Percentiles rank a stretch among this genome's conserved stretches.
phyloP scores from a whole-genome alignment of 1,140 invertebrate genomes.

The Heterodera carotae region DNA sequence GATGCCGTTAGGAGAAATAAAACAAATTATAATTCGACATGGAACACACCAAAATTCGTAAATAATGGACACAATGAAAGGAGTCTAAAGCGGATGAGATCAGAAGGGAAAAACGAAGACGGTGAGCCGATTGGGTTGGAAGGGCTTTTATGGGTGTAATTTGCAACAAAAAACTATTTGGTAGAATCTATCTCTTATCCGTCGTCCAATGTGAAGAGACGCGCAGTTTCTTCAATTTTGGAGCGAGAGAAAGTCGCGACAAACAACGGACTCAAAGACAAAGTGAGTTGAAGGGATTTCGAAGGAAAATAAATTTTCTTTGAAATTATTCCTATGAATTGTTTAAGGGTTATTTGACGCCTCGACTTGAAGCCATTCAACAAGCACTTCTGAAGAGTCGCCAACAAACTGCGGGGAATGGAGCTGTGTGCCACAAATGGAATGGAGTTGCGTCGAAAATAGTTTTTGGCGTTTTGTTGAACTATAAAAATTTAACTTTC shows the following conservation, averaged over 20 bases:
- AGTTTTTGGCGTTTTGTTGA: neutral
- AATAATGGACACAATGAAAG: neutral
- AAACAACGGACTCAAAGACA: neutral
- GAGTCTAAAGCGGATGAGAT: neutral
- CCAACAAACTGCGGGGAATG: neutral
- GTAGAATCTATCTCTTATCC: neutral
- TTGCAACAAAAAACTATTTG: neutral
- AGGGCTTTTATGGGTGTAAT: neutral
- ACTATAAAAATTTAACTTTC: neutral
- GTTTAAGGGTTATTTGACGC: neutral
- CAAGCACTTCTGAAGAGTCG: neutral
- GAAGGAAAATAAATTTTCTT: no score
- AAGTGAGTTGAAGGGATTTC: neutral
- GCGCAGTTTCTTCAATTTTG: neutral
- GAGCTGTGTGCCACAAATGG: neutral
- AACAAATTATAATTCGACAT: neutral
- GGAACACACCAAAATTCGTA: neutral
- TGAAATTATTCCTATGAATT: neutral
- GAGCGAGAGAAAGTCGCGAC: neutral
- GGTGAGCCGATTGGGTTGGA: neutral
- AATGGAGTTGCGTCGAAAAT: neutral
- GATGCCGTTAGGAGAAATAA: neutral
- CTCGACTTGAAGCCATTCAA: conserved; percentile 6
- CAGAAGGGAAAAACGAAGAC: neutral
- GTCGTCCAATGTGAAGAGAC: neutral